Conservation (phyloP, 2,888 invertebrate species). For the Galeopsomyia nigrocyanea region DNA sequence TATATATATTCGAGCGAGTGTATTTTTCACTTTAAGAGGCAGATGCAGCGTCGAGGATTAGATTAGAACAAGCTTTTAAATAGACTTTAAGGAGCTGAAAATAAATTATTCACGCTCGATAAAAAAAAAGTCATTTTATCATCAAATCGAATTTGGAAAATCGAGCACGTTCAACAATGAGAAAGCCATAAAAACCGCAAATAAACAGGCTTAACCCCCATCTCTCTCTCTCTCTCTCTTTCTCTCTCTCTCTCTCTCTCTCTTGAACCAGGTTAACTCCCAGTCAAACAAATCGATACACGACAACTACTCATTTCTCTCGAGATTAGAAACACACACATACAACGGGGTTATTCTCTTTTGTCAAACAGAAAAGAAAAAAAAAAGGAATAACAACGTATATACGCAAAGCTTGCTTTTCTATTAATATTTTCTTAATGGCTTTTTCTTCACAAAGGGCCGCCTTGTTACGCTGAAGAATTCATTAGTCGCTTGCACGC, state of each 20-base stretch:
- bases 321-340: too few species aligned
- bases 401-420: background rate
- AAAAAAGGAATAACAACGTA: background rate
- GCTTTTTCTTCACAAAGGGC: too few species aligned
- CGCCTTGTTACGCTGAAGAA: too few species aligned
- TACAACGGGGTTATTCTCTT: too few species aligned
- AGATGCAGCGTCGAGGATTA: slow-evolving; percentile 17
- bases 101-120: background rate
- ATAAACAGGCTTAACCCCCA: background rate
- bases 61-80: slow-evolving; percentile 29
- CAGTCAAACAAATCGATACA: background rate
- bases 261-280: background rate
- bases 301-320: too few species aligned
- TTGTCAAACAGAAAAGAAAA: too few species aligned
- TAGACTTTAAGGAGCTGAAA: background rate
- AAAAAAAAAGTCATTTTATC: slow-evolving; percentile 3
- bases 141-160: too few species aligned
- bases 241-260: background rate
- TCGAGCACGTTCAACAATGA: too few species aligned
- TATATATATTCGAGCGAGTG: slow-evolving; percentile 15
- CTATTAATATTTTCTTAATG: background rate
- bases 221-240: background rate
- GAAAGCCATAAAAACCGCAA: background rate
- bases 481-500: too few species aligned
- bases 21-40: background rate